These are phyloP conservation scores for Gymnoscopelus microlampas DNA, from an alignment of 2,797 vertebrate genomes.

Conservation along the genomic window DNA sequence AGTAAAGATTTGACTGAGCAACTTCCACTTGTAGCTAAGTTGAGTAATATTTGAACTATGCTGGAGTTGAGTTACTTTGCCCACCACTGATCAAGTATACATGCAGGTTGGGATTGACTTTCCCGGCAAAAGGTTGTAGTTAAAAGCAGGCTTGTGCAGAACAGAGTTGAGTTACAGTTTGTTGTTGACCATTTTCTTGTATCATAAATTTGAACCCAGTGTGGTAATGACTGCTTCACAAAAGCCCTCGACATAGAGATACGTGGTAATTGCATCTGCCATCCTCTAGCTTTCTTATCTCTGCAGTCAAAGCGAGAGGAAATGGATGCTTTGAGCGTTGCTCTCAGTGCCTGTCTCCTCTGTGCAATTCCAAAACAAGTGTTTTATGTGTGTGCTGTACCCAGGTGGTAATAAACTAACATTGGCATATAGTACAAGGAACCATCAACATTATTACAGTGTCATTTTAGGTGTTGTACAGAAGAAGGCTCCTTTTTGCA, in stretches of 20 bases:
- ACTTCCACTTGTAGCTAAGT: too few relatives aligned
- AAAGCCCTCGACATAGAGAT: constrained; percentile 19
- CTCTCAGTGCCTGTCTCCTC: not conserved
- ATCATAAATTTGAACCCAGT: constrained; percentile 21
- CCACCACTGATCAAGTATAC: too few relatives aligned
- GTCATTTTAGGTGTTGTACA: too few relatives aligned
- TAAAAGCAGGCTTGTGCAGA: not conserved
- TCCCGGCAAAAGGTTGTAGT: too few relatives aligned
- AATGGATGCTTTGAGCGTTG: constrained; percentile 5
- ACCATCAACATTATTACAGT: not conserved
- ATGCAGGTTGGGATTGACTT: too few relatives aligned
- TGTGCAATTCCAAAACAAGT: constrained; percentile 10
- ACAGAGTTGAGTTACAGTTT: constrained; percentile 11
- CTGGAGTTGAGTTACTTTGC: too few relatives aligned
- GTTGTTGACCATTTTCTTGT: not conserved
- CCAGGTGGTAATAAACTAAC: too few relatives aligned
- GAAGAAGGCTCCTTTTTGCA: too few relatives aligned
- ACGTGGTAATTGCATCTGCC: constrained; percentile 27
- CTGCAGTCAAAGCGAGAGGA: constrained; percentile 16
- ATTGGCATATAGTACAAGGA: not conserved
- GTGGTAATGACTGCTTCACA: constrained; percentile 22
- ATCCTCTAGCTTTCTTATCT: constrained; percentile 26
- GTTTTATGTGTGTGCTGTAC: not conserved
- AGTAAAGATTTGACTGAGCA: too few relatives aligned
- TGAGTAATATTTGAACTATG: too few relatives aligned